Evolutionary conservation across 64 coral and sea anemone species (phyloP).

Genomic region (Porites australiensis): DNA sequence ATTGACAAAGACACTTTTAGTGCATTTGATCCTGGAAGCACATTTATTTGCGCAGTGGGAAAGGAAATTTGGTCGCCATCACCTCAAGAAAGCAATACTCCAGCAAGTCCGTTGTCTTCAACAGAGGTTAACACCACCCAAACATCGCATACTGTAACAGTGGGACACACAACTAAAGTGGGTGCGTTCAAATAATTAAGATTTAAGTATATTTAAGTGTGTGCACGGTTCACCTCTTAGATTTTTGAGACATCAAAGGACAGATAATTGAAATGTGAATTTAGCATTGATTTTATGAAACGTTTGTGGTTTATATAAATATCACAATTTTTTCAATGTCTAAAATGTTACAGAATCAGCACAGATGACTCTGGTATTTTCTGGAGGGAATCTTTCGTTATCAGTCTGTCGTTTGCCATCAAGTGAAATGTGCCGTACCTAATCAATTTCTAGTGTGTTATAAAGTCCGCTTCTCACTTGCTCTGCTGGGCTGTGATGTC

Average conservation of each 20-base stretch:
- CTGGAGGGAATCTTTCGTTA: background rate
- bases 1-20: slow-evolving; percentile 11
- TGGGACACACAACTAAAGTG: slow-evolving; percentile 6
- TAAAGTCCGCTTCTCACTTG: slow-evolving; percentile 27
- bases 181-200: slow-evolving; percentile 11
- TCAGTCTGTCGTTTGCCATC: background rate
- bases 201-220: slow-evolving; percentile 14
- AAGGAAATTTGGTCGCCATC: slow-evolving; percentile 18
- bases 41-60: slow-evolving; percentile 1
- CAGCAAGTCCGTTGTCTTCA: slow-evolving; percentile 17
- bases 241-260: slow-evolving; percentile 9
- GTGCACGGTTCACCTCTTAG: background rate
- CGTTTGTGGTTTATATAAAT: background rate
- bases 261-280: slow-evolving; percentile 22
- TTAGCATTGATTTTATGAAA: background rate
- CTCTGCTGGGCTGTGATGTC: slow-evolving; percentile 13
- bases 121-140: background rate
- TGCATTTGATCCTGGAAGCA: background rate
- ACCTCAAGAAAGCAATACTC: background rate
- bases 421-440: slow-evolving; percentile 8
- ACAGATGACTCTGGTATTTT: background rate
- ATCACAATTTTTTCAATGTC: background rate
- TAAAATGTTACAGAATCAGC: slow-evolving; percentile 2
- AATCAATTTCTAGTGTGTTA: slow-evolving; percentile 30
- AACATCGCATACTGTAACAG: slow-evolving; percentile 13